These are phyloP conservation scores for Epinephelus fuscoguttatus DNA, from an alignment of 2,113 vertebrate genomes.

Conservation along the genomic window DNA sequence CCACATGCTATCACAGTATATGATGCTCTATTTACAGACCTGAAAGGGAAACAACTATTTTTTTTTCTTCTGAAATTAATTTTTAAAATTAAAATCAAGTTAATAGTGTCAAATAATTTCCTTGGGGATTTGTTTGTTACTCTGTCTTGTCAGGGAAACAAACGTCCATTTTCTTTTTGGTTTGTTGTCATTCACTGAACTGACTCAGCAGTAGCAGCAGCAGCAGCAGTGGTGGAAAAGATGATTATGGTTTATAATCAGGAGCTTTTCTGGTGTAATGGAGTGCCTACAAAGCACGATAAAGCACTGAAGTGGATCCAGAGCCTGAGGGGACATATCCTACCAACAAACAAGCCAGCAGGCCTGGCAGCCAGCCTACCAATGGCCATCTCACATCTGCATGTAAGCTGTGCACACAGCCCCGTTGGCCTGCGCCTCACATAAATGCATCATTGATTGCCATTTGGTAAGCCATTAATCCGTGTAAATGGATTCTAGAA, in stretches of 20 bases:
- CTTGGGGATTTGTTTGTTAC: slow-evolving; percentile 8
- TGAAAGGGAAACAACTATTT: not conserved
- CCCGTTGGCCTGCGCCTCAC: slow-evolving; percentile 72
- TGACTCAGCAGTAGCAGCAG: slow-evolving; percentile 68
- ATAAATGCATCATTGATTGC: slow-evolving; percentile 86
- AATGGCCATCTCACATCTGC: slow-evolving; percentile 75
- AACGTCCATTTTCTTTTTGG: slow-evolving; percentile 43
- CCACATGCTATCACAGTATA: not conserved
- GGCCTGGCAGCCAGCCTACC: slow-evolving; percentile 72
- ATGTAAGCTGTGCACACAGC: slow-evolving; percentile 78
- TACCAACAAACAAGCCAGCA: slow-evolving; percentile 76
- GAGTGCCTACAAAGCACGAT: slow-evolving; percentile 80
- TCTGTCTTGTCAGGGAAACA: slow-evolving; percentile 19
- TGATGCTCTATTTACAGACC: slow-evolving; percentile 16
- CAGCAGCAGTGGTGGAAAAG: slow-evolving; percentile 61
- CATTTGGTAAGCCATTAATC: slow-evolving; percentile 86
- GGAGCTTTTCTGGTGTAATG: slow-evolving; percentile 80
- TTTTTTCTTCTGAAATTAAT: not conserved
- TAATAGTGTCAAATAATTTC: not conserved
- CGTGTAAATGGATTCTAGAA: slow-evolving; percentile 85
- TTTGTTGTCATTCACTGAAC: slow-evolving; percentile 62
- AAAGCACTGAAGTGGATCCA: slow-evolving; percentile 78
- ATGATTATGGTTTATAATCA: slow-evolving; percentile 81
- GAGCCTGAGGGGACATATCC: slow-evolving; percentile 77
- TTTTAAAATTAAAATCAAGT: slow-evolving; percentile 5